These are phyloP conservation scores for Steinernema feltiae DNA, from an alignment of 1,140 invertebrate species.

Conservation along the genomic window DNA sequence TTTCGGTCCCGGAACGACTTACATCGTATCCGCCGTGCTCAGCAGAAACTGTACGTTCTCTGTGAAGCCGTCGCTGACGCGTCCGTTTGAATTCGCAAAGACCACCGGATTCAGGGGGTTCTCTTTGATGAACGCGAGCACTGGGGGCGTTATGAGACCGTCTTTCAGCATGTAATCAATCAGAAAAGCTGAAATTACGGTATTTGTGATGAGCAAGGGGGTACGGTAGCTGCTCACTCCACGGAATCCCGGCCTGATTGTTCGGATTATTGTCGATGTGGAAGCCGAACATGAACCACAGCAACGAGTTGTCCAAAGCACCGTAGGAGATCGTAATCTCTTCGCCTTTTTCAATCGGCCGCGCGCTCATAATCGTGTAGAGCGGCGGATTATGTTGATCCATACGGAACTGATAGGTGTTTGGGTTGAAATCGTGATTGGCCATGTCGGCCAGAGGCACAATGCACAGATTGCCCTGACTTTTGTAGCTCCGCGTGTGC, in stretches of 20 bases:
- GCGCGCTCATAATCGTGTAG: not conserved
- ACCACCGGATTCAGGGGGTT: not conserved
- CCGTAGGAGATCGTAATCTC: slow-evolving; percentile 1
- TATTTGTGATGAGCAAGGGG: not conserved
- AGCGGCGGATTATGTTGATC: not conserved
- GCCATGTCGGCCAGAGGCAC: not conserved
- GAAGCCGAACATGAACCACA: slow-evolving; percentile 9
- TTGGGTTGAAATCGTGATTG: not conserved
- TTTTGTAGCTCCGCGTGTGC: slow-evolving; percentile 1
- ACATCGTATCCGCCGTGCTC: not conserved
- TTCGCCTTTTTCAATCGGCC: not conserved
- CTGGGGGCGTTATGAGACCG: not conserved
- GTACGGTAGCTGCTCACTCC: not conserved
- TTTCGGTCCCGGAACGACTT: not conserved
- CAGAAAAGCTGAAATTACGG: not conserved
- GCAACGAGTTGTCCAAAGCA: not conserved
- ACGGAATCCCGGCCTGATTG: slow-evolving; percentile 1
- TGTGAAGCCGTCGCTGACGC: not conserved
- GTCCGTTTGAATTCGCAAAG: not conserved
- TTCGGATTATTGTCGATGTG: not conserved
- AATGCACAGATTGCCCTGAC: not conserved
- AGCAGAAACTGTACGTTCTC: not conserved
- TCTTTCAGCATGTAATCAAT: not conserved
- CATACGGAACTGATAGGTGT: slow-evolving; percentile 4
- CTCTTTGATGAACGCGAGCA: not conserved